Percentiles rank a stretch among this genome's conserved stretches.
Conservation (phyloP, 2,888 invertebrate species). For the Neoscelio sp. region DNA sequence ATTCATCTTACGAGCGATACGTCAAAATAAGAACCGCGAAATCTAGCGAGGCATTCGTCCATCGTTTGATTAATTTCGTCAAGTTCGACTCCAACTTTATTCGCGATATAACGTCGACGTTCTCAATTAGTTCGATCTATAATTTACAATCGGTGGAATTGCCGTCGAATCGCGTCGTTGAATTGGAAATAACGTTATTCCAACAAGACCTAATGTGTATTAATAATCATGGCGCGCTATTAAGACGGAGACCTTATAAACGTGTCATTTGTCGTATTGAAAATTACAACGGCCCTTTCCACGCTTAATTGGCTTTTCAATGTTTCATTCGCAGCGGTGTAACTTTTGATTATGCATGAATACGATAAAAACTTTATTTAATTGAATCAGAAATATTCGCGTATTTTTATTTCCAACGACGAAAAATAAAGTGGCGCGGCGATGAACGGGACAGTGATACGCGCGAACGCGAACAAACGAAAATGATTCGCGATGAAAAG, state of each 20-base stretch:
- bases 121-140: slow-evolving; percentile 43
- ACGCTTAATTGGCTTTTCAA: slow-evolving; percentile 55
- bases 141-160: slow-evolving; percentile 56
- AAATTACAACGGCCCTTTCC: slow-evolving; percentile 49
- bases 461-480: slow-evolving; percentile 14
- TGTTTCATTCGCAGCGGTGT: slow-evolving; percentile 44
- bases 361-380: slow-evolving; percentile 46
- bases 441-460: no score
- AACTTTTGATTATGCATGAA: slow-evolving; percentile 61
- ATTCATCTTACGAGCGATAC: no score
- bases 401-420: slow-evolving; percentile 16
- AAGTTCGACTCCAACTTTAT: slow-evolving; percentile 12
- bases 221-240: slow-evolving; percentile 59
- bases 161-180: slow-evolving; percentile 33
- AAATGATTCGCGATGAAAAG: slow-evolving; percentile 27
- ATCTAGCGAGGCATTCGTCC: slow-evolving; percentile 11
- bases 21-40: no score
- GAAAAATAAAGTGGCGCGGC: slow-evolving; percentile 13
- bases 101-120: not conserved
- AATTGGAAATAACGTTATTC: slow-evolving; percentile 49
- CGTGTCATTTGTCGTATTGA: slow-evolving; percentile 56
- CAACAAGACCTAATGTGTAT: slow-evolving; percentile 59
- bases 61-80: slow-evolving; percentile 19
- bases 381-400: slow-evolving; percentile 24
- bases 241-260: slow-evolving; percentile 51